Evolutionary conservation across 2,888 invertebrate genomes (phyloP).

Genomic region (Oligia strigilis): DNA sequence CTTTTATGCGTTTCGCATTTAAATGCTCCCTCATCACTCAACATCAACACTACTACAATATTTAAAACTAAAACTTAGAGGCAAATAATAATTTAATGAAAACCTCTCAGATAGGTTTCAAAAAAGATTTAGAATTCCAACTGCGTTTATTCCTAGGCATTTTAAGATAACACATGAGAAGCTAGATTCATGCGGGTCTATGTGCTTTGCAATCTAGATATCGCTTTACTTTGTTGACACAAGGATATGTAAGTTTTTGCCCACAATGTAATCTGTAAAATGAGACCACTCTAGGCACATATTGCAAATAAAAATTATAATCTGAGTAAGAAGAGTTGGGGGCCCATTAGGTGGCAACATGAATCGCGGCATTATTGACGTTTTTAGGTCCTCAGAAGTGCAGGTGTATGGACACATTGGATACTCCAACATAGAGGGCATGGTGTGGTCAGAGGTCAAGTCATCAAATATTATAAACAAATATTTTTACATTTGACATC

Average conservation of each 20-base stretch:
- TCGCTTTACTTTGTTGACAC: slow-evolving; percentile 1
- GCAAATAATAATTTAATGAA: neutral
- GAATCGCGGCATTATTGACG: neutral
- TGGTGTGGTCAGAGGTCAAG: neutral
- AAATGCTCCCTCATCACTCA: neutral
- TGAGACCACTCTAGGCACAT: neutral
- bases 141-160: neutral
- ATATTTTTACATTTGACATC: neutral
- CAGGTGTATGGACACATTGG: neutral
- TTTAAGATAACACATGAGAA: neutral
- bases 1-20: neutral
- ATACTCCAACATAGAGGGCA: neutral
- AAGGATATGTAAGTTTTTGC: slow-evolving; percentile 4
- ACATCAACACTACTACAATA: neutral
- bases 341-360: too few species aligned
- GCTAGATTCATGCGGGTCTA: neutral
- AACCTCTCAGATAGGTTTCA: neutral
- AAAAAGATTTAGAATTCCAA: neutral
- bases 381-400: neutral
- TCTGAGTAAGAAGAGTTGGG: neutral
- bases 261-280: slow-evolving; percentile 26
- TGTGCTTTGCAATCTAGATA: slow-evolving; percentile 3
- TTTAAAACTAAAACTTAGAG: neutral
- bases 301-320: neutral
- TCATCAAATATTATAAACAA: neutral